phyloP scores from a whole-genome alignment of 2,797 vertebrate genomes.

The Phataginus tetradactyla region DNA sequence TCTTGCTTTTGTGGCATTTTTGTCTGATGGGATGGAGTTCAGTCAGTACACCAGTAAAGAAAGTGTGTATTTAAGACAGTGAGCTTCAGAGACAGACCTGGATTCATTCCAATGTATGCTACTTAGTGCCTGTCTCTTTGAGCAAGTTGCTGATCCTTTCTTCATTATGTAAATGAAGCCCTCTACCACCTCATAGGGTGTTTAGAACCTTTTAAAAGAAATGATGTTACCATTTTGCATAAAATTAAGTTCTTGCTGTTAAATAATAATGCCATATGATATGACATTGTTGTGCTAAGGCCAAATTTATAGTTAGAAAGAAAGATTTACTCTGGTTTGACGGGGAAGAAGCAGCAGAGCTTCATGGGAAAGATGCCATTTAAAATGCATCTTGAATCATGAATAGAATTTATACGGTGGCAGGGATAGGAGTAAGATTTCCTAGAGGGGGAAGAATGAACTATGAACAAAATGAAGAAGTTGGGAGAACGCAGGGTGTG shows the following conservation, averaged over 20 bases:
- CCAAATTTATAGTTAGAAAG: constrained; percentile 22
- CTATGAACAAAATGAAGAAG: neutral
- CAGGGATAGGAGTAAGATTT: neutral
- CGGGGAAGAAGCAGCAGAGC: neutral
- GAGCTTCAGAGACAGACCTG: neutral
- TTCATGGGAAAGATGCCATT: constrained; percentile 22
- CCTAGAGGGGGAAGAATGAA: neutral
- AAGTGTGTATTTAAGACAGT: neutral
- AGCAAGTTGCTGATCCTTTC: constrained; percentile 20
- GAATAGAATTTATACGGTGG: constrained; percentile 39
- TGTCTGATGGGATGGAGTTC: constrained; percentile 8
- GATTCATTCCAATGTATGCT: neutral
- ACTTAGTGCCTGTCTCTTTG: neutral
- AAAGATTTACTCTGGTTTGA: constrained; percentile 49
- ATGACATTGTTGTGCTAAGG: neutral
- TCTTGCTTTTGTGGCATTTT: constrained; percentile 25
- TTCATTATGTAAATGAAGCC: constrained; percentile 38
- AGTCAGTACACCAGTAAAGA: constrained; percentile 6
- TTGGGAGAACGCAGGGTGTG: neutral
- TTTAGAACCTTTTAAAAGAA: constrained; percentile 49
- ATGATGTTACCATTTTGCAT: constrained; percentile 24
- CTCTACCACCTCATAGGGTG: neutral
- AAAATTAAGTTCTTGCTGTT: constrained; percentile 54
- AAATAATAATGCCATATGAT: neutral
- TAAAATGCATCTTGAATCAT: constrained; percentile 51